Percentiles rank a stretch among this genome's conserved stretches.
These are phyloP conservation scores for Trachops cirrhosus DNA, from an alignment of 2,797 vertebrate genomes.

Conservation along the genomic window DNA sequence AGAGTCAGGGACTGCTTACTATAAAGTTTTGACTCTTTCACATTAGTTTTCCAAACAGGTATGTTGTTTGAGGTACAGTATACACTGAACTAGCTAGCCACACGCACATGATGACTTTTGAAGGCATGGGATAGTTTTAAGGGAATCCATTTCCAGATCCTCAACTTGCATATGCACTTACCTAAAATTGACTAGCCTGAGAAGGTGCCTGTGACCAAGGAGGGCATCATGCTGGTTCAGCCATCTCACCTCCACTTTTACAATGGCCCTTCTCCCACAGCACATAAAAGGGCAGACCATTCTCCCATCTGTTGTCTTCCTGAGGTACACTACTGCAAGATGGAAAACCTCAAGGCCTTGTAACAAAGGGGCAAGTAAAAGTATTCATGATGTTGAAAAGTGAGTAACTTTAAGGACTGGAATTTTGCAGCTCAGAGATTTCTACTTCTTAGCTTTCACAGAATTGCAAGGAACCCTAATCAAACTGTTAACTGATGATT, in stretches of 20 bases:
- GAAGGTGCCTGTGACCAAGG: neutral
- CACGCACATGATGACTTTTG: neutral
- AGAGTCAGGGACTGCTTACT: neutral
- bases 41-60: neutral
- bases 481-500: neutral
- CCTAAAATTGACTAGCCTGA: neutral
- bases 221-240: neutral
- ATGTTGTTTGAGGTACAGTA: neutral
- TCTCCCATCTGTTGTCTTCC: neutral
- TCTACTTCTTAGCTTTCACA: neutral
- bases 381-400: neutral
- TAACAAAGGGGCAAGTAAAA: neutral
- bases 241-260: neutral
- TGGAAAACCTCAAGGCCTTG: neutral
- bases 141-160: neutral
- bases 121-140: neutral
- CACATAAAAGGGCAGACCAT: neutral
- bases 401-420: neutral
- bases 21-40: neutral
- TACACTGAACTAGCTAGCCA: neutral
- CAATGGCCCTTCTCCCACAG: accelerated
- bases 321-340: neutral
- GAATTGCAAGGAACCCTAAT: neutral
- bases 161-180: neutral
- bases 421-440: neutral